Conservation (phyloP, 2,888 invertebrate species). For the Ligdia adustata region DNA sequence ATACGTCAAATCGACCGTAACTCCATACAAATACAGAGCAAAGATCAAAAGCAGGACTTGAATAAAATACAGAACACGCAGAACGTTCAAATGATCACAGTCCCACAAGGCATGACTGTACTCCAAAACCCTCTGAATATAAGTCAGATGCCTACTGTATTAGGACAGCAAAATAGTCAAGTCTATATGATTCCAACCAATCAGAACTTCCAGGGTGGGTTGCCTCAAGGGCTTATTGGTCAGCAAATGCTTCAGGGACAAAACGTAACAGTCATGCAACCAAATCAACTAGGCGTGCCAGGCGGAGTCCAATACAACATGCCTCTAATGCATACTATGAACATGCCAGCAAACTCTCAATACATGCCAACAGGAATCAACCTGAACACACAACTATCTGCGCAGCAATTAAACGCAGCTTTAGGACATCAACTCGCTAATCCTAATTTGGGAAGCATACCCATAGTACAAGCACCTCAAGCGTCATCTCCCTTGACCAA, state of each 20-base stretch:
- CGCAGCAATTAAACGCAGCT: slow-evolving; percentile 75
- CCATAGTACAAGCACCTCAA: slow-evolving; percentile 70
- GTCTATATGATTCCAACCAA: slow-evolving; percentile 79
- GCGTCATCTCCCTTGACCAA: slow-evolving; percentile 62
- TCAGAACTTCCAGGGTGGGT: slow-evolving; percentile 63
- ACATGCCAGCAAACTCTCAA: slow-evolving; percentile 68
- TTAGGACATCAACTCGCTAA: slow-evolving; percentile 66
- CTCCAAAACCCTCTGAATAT: slow-evolving; percentile 73
- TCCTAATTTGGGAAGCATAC: slow-evolving; percentile 66
- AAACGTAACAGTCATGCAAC: slow-evolving; percentile 77
- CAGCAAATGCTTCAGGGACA: slow-evolving; percentile 73
- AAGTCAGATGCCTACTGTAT: slow-evolving; percentile 67
- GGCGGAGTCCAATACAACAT: slow-evolving; percentile 75
- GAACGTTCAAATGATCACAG: slow-evolving; percentile 78
- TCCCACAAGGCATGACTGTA: slow-evolving; percentile 77
- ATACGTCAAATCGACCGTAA: slow-evolving; percentile 75
- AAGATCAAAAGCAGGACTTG: slow-evolving; percentile 72
- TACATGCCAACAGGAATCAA: slow-evolving; percentile 73
- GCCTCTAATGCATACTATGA: slow-evolving; percentile 71
- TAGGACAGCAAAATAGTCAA: slow-evolving; percentile 74
- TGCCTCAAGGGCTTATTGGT: slow-evolving; percentile 63
- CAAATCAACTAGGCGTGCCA: slow-evolving; percentile 70
- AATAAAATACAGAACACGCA: slow-evolving; percentile 70
- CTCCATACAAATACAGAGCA: slow-evolving; percentile 72
- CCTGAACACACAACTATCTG: slow-evolving; percentile 70